Evolutionary conservation across 2,113 vertebrate species (phyloP).

Genomic region (Pao palembangensis): DNA sequence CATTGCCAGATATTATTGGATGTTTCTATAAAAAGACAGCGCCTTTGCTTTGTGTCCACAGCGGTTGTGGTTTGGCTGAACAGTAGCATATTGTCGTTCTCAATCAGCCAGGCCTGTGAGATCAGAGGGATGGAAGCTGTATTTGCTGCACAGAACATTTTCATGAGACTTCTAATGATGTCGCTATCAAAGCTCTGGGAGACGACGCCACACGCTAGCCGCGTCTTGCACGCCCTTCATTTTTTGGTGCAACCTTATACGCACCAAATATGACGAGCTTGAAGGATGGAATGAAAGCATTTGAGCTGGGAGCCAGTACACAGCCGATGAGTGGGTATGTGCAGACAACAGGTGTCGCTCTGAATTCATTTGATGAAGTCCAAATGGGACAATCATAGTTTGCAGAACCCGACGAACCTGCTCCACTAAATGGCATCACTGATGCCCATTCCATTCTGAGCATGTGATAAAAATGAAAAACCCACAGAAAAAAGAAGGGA

Average conservation of each 20-base stretch:
- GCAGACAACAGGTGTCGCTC: neutral
- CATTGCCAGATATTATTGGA: constrained; percentile 66
- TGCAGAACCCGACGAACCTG: constrained; percentile 13
- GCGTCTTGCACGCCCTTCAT: constrained; percentile 31
- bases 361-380: constrained; percentile 12
- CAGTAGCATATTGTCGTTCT: constrained; percentile 55
- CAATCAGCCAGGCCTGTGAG: constrained; percentile 39
- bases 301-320: constrained; percentile 9
- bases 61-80: constrained; percentile 38
- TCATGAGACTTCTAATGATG: constrained; percentile 44
- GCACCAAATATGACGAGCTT: constrained; percentile 2
- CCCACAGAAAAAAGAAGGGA: neutral
- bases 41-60: constrained; percentile 39
- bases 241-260: constrained; percentile 16
- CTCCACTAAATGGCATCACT: neutral
- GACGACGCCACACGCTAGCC: constrained; percentile 30
- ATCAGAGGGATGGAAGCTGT: constrained; percentile 44
- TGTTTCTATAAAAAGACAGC: constrained; percentile 63
- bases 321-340: neutral
- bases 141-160: constrained; percentile 39
- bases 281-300: constrained; percentile 9
- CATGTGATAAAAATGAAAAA: neutral
- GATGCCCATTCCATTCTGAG: constrained; percentile 5
- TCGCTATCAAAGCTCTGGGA: constrained; percentile 30
- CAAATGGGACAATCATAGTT: constrained; percentile 10